Evolutionary conservation across 2,113 vertebrate genomes (phyloP), one percentile per base, ranked within the genome.

Genomic region (Dendropsophus ebraccatus): DNA sequence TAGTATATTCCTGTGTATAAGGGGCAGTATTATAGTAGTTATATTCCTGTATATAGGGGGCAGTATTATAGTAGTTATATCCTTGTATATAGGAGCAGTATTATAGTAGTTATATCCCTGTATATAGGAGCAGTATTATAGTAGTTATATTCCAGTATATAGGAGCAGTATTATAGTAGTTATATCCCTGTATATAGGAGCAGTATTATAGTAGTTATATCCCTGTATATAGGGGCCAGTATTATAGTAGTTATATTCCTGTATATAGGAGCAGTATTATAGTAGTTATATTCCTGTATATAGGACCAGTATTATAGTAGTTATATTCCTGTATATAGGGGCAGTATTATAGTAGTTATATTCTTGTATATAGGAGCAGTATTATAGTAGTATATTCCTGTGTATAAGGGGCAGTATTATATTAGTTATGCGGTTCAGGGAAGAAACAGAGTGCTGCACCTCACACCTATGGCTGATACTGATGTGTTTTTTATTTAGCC

Each of bases 341-440:
- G 25, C 25, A 65, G 60, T 65, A 65, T 65, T 28, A 65, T 14
- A 65, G n/a, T 65, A 65, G 60, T 65, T 65, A 65, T 65, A 65
- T 65, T 14, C 25, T 65, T 65, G n/a, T 30, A 65, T 10, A 65
- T 65, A 28, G 60, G 23, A 8, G 25, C 30, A 67, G 65, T 67
- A 67, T 67, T 67, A 67, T 67, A 67, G 65, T 67, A 67, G 65
- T 67, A 35, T 67, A 67, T 67, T 67, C 65, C 30, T 67, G 65
- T 67, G 35, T 4, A 67, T 32, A 67, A 30, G 47, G 30, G 5
- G 16, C 30, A 32, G 30, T 67, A 67, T 67, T 35, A 67, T 32
- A 67, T 12, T 32, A 67, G 65, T 67, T 67, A 67, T 67, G n/a
- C n/a, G n/a, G n/a, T n/a, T n/a, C n/a, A n/a, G n/a, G n/a, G n/a